A percentile compares a stretch with the other conserved stretches of the same genome.
phyloP scores from a whole-genome alignment of 2,797 vertebrate species.

The Amblyopsis hoosieri region DNA sequence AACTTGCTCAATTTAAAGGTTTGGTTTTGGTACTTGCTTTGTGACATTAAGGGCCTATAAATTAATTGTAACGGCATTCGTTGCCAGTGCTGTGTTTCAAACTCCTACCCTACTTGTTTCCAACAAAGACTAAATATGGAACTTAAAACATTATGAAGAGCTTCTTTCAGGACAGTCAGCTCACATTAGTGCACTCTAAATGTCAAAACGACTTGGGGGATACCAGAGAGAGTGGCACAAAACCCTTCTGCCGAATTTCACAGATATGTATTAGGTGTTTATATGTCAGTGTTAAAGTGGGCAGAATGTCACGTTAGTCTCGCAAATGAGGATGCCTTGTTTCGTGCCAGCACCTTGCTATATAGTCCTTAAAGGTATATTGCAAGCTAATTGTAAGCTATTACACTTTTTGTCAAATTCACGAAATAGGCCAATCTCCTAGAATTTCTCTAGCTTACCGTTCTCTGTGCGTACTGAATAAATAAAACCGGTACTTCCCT shows the following conservation, averaged over 20 bases:
- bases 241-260: slow-evolving; percentile 74
- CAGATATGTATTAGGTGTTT: slow-evolving; percentile 76
- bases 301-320: slow-evolving; percentile 69
- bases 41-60: slow-evolving; percentile 39
- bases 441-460: too few species aligned
- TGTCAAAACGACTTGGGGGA: slow-evolving; percentile 60
- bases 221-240: slow-evolving; percentile 73
- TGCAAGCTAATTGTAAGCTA: too few species aligned
- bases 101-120: slow-evolving; percentile 5
- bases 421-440: too few species aligned
- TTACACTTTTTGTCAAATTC: too few species aligned
- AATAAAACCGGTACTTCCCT: too few species aligned
- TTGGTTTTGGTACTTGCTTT: slow-evolving; percentile 49
- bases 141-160: slow-evolving; percentile 24
- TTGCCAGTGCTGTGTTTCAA: slow-evolving; percentile 39
- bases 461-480: too few species aligned
- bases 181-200: slow-evolving; percentile 74
- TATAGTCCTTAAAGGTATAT: slow-evolving; percentile 23
- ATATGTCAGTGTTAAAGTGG: slow-evolving; percentile 71
- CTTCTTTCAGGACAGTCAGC: slow-evolving; percentile 63
- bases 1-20: slow-evolving; percentile 44
- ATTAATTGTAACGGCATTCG: slow-evolving; percentile 30
- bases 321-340: slow-evolving; percentile 48
- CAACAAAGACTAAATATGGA: slow-evolving; percentile 8
- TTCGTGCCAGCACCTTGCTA: slow-evolving; percentile 9